phyloP scores from a whole-genome alignment of 1,140 invertebrate species.

The Meteorus sp. region DNA sequence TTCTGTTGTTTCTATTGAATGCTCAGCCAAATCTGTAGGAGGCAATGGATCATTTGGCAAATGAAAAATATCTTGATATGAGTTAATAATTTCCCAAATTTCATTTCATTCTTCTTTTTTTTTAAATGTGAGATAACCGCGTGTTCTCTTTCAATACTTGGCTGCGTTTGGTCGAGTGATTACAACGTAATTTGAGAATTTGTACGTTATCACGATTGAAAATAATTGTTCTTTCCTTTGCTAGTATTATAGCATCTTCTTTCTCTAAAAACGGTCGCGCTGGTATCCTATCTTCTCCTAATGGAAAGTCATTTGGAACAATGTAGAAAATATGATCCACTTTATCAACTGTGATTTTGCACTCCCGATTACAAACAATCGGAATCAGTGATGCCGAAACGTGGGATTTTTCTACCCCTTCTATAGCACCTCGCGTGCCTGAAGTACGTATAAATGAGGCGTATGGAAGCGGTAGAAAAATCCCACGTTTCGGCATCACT shows the following conservation, averaged over 20 bases:
- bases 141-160: too few species aligned
- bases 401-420: too few species aligned
- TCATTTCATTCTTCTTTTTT: neutral
- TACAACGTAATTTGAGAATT: neutral
- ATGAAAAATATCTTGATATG: slow-evolving; percentile 15
- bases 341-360: slow-evolving; percentile 7
- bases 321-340: slow-evolving; percentile 7
- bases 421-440: too few species aligned
- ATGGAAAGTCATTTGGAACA: slow-evolving; percentile 3
- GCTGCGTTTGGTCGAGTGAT: neutral
- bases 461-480: too few species aligned
- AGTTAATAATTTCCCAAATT: slow-evolving; percentile 20
- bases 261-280: slow-evolving; percentile 8
- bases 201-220: slow-evolving; percentile 1
- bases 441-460: too few species aligned
- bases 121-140: neutral
- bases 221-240: slow-evolving; percentile 7
- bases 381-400: too few species aligned
- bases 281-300: neutral
- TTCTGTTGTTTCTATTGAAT: slow-evolving; percentile 18
- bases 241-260: slow-evolving; percentile 10
- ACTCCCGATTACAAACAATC: slow-evolving; percentile 3
- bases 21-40: slow-evolving; percentile 11
- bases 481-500: too few species aligned
- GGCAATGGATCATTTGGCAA: slow-evolving; percentile 12